Evolutionary conservation across 2,888 invertebrate genomes (phyloP), one percentile per base, ranked within the genome.

Genomic region (Alcis repandata): DNA sequence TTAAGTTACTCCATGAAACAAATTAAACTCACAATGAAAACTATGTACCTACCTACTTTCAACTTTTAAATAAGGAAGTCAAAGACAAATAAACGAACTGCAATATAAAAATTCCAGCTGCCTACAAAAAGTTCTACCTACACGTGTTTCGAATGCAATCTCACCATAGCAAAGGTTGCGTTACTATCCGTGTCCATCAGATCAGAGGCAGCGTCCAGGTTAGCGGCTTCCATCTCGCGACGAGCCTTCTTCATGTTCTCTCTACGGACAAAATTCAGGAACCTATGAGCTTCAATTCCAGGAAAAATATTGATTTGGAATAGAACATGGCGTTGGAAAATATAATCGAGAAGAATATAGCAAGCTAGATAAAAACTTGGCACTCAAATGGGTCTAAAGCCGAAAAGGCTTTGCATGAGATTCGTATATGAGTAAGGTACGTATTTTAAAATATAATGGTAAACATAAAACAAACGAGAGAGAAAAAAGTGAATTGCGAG

Each of bases 141-240:
- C 67, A 15, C 43, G 59, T 59, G 67, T 41, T 69, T 65, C 63
- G 68, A 76, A 70, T 69, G 71, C 86, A 87, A 86, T 93, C 95
- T 95, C 96, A 98, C 98, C 98, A 98, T 98, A 85, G 97, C 97
- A 89, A 98, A 98, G 69, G 97, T 97, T 65, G 97, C 96, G 82
- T 97, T 96, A 89, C 97, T 97, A 88, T 98, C 98, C 33, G 96
- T 96, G 83, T 98, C 98, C 82, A 98, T 94, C 71, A 97, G 94
- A 86, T 98, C 98, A 43, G 97, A 97, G 51, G 97, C 95, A 45
- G 97, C 97, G 82, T 98, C 98, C 94, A 98, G 95, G 74, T 97
- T 97, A n/a, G 96, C 95, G 75, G 97, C 96, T 89, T 98, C 98
- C 94, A 97, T 94, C 91, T 98, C 98, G 71, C 97, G 94, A 79